Evolutionary conservation across 2,797 vertebrate species (phyloP).

Genomic region (Eutrigla gurnardus): DNA sequence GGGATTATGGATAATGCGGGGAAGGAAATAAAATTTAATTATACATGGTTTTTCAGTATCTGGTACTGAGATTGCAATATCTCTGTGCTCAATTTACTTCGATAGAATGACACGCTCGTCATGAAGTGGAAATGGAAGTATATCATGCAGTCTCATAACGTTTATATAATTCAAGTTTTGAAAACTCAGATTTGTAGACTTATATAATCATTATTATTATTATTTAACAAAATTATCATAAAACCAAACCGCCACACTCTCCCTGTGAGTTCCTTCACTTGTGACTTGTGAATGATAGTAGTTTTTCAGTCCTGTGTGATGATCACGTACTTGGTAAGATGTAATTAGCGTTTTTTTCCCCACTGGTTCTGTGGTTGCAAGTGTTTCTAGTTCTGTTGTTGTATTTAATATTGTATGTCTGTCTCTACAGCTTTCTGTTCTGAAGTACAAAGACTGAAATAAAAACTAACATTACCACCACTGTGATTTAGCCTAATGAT

Average conservation of each 20-base stretch:
- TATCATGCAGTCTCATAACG: not conserved
- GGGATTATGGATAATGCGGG: slow-evolving; percentile 61
- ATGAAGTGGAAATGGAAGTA: slow-evolving; percentile 12
- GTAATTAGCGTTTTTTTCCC: slow-evolving; percentile 19
- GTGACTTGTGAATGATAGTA: not conserved
- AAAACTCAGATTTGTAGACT: not conserved
- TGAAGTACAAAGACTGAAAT: slow-evolving; percentile 35
- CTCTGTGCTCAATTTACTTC: slow-evolving; percentile 23
- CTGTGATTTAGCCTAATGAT: slow-evolving; percentile 38
- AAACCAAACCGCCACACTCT: not conserved
- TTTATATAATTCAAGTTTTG: not conserved
- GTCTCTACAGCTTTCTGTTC: slow-evolving; percentile 35
- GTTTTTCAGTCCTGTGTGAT: not conserved
- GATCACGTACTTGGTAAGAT: slow-evolving; percentile 7
- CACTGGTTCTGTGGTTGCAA: not conserved
- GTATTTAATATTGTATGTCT: slow-evolving; percentile 42
- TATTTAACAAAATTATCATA: not conserved
- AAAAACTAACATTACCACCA: slow-evolving; percentile 31
- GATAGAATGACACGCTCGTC: slow-evolving; percentile 11
- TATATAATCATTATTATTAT: slow-evolving; percentile 3
- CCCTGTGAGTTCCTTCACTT: slow-evolving; percentile 10
- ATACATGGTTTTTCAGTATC: slow-evolving; percentile 55
- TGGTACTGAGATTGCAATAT: slow-evolving; percentile 23
- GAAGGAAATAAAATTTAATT: slow-evolving; percentile 65
- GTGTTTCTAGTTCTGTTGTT: slow-evolving; percentile 22